A percentile compares a stretch with the other conserved stretches of the same genome.
Conservation (phyloP, 35 echinoderm and acorn worm genomes). For the Acanthaster planci region DNA sequence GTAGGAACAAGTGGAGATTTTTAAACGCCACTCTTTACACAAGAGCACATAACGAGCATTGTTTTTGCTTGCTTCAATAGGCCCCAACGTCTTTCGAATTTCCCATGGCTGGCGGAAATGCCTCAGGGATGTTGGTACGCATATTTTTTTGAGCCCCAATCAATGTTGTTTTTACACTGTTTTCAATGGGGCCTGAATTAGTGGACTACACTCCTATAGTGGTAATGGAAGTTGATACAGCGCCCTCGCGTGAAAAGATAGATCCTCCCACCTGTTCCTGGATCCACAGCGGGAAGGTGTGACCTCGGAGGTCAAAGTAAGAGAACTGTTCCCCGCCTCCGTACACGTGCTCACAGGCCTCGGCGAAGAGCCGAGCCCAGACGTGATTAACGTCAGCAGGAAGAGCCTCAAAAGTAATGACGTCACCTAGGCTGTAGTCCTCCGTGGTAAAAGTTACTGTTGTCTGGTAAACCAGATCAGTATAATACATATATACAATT, state of each 20-base stretch:
- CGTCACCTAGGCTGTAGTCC: background rate
- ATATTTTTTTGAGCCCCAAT: too few species aligned
- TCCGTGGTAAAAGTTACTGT: slow-evolving; percentile 8
- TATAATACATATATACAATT: too few species aligned
- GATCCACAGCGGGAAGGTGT: slow-evolving; percentile 84
- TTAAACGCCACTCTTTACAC: too few species aligned
- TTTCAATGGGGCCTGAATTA: too few species aligned
- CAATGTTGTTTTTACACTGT: too few species aligned
- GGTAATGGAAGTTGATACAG: background rate
- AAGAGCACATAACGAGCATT: too few species aligned
- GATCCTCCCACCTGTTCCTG: slow-evolving; percentile 76
- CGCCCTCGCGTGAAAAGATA: background rate
- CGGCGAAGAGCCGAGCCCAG: slow-evolving; percentile 62
- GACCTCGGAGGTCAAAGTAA: slow-evolving; percentile 81
- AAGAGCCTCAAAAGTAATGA: slow-evolving; percentile 39
- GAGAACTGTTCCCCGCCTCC: slow-evolving; percentile 95
- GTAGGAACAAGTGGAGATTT: too few species aligned
- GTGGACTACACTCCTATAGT: too few species aligned
- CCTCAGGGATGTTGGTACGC: too few species aligned
- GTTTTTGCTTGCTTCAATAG: too few species aligned
- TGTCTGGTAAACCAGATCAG: background rate
- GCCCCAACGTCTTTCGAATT: too few species aligned
- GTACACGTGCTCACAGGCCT: slow-evolving; percentile 81
- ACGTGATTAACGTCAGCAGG: slow-evolving; percentile 51
- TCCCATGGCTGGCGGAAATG: too few species aligned